These are phyloP conservation scores for Scartelaos histophorus DNA, from an alignment of 2,113 vertebrate genomes.

Conservation along the genomic window DNA sequence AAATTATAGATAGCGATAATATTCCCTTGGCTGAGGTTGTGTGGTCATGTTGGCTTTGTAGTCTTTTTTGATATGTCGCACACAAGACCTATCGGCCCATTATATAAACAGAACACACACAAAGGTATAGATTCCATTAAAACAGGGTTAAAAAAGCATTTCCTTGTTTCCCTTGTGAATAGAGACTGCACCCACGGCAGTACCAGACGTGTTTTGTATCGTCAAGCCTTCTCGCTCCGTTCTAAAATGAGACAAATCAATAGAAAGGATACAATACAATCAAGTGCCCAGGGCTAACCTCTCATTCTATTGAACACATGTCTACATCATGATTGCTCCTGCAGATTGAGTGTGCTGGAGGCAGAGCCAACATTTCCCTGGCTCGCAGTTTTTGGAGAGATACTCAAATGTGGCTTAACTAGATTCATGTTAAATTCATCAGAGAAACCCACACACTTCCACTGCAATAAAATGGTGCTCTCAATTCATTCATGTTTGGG, in stretches of 20 bases:
- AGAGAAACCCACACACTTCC: not conserved
- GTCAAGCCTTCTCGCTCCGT: conserved; percentile 35
- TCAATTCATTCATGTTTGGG: not conserved
- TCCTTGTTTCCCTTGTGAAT: conserved; percentile 15
- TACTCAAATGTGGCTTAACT: conserved; percentile 15
- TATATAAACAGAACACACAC: not conserved
- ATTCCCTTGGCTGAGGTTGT: not conserved
- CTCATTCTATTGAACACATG: conserved; percentile 55
- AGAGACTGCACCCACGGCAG: conserved; percentile 6
- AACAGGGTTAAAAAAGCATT: conserved; percentile 31
- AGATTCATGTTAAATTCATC: not conserved
- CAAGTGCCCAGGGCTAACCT: conserved; percentile 46
- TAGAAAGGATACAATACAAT: conserved; percentile 59
- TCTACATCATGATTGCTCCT: conserved; percentile 40
- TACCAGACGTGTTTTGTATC: conserved; percentile 20
- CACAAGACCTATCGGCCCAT: not conserved
- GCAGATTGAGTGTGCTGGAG: conserved; percentile 39
- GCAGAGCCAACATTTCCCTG: conserved; percentile 18
- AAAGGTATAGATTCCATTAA: conserved; percentile 11
- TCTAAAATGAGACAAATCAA: conserved; percentile 56
- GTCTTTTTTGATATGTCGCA: not conserved
- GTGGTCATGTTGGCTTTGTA: too few species aligned
- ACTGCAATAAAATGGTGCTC: not conserved
- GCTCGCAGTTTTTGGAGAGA: not conserved
- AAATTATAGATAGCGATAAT: not conserved